A percentile compares a stretch with the other conserved stretches of the same genome.
Conservation (phyloP, 2,797 vertebrate species). For the Pseudochirops corinnae region DNA sequence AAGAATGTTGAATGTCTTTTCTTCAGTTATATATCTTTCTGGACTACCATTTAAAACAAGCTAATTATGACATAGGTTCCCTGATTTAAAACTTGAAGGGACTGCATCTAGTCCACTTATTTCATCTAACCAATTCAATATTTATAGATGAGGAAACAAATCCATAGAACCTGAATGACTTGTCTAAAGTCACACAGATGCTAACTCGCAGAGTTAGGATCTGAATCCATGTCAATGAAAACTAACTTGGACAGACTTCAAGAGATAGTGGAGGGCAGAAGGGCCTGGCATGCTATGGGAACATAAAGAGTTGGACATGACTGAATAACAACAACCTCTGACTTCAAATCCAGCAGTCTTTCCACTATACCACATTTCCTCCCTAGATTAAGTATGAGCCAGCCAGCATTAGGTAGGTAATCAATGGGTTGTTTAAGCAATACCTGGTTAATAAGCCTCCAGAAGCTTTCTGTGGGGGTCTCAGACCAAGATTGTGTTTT, state of each 20-base stretch:
- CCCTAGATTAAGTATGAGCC: conserved; percentile 66
- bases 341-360: neutral
- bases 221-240: neutral
- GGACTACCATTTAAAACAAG: neutral
- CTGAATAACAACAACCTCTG: neutral
- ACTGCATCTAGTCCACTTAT: neutral
- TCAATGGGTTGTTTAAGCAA: conserved; percentile 3
- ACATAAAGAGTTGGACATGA: neutral
- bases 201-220: neutral
- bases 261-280: neutral
- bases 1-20: neutral
- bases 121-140: neutral
- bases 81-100: neutral
- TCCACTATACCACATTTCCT: neutral
- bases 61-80: neutral
- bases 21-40: neutral
- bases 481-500: neutral
- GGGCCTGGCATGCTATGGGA: neutral
- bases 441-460: conserved; percentile 73
- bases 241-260: neutral
- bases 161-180: neutral
- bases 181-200: neutral
- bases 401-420: conserved; percentile 36
- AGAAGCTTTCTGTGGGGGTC: conserved; percentile 51
- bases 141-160: neutral